Evolutionary conservation across 1,140 invertebrate genomes (phyloP), one percentile per base, ranked within the genome.

Genomic region (Ctenoplectra terminalis): DNA sequence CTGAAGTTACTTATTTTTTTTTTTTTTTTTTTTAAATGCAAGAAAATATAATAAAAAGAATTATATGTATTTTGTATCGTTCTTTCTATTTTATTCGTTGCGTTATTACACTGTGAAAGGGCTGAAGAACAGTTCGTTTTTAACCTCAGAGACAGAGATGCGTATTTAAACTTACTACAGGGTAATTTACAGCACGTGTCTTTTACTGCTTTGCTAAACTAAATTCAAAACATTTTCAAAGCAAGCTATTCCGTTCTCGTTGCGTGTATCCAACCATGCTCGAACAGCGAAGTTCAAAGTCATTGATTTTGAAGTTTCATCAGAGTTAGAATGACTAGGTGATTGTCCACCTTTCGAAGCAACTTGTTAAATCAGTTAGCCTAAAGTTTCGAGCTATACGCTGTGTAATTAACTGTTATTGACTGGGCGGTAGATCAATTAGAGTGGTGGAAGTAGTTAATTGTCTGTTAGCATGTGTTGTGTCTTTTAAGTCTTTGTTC

Each of bases 351-450:
- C 43, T 67, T 48, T 67, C 64, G 8, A 48, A 29, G 9, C 26
- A 48, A 67, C 40, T 46, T 48, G 66, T 69, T 69, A 69, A 69
- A 69, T 69, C 66, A 69, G 46, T 69, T 69, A 69, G 46, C 13
- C 43, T 20, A n/a, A 37, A 69, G 43, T 69, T 69, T 31, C 31
- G 29, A 7, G 31, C 66, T 6, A 15, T 20, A 9, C 29, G 13
- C 46, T 50, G 17, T 48, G 66, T 31, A 69, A 69, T 69, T 69
- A 69, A 69, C 43, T 23, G 43, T 29, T 48, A 48, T 69, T 31
- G 66, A 23, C 66, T 69, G 20, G 5, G 2, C 23, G 66, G 29
- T 69, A 23, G 17, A 48, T 48, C 66, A 69, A 69, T 48, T 69
- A 69, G 26, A n/a, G 64, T 48, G 20, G 63, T 0, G 40, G 9